Evolutionary conservation across 92 coral and sea anemone genomes (phyloP), one percentile per base, ranked within the genome.

Genomic region (Porites lobata): DNA sequence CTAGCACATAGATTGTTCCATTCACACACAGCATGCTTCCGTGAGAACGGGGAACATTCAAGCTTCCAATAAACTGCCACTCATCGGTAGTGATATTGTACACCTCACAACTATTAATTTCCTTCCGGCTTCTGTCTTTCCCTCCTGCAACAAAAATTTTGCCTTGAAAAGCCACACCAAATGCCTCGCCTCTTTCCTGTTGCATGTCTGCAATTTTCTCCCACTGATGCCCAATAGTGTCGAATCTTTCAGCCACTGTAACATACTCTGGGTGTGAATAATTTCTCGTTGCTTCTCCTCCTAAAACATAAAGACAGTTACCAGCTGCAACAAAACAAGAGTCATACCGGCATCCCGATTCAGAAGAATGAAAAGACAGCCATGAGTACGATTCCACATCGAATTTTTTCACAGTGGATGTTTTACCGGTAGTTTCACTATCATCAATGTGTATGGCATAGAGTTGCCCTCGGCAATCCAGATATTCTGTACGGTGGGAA

Each of bases 1-100:
- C 69, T 63, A 74, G 32, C 17, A 50, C 70, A 43, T 24, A 77
- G 17, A 78, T 2, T 18, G 70, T 78, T 64, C 71, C 83, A 43
- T 78, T 78, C 12, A 78, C 71, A 64, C 83, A 50, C 26, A 78
- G 72, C 83, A 78, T 78, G 17, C 72, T 63, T 15, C 83, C 50
- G 7, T 0, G 6, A 14, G 4, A 10, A 43, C 72, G 58, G 0
- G 58, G 8, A 47, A 62, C 2, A 18, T 18, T 78, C 62, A 50
- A 78, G 83, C 57, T 21, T n/a, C 47, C 83, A 20, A 65, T 78
- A 1, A 78, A 50, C 10, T 29, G 57, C 82, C 82, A 29, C 9
- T 59, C 70, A 52, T 61, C 18, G n/a, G 57, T 64, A 26, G 13
- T 56, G 15, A 56, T 56, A 14, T 10, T 56, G 61, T 56, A 56